Conservation (phyloP, 1,140 invertebrate genomes). For the Neelides sp. region DNA sequence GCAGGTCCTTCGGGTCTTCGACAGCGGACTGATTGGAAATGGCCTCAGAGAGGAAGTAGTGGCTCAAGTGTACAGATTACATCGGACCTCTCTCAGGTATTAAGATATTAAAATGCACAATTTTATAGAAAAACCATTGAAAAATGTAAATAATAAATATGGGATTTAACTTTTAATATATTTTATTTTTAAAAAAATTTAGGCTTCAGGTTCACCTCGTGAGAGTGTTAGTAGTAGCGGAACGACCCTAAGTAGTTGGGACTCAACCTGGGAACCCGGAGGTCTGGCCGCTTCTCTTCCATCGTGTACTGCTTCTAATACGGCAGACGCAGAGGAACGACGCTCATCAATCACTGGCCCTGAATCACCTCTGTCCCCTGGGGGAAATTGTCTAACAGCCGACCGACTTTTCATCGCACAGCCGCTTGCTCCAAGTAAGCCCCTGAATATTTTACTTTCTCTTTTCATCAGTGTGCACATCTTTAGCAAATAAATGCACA, state of each 20-base stretch:
- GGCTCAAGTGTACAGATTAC: conserved; percentile 27
- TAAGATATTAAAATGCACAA: not conserved
- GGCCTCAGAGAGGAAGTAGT: conserved; percentile 23
- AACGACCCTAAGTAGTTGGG: conserved; percentile 30
- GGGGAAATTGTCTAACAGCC: conserved; percentile 19
- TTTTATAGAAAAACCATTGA: too few relatives aligned
- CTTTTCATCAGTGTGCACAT: too few relatives aligned
- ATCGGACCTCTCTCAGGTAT: conserved; percentile 26
- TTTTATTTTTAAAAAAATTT: not conserved
- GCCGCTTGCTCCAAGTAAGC: conserved; percentile 17
- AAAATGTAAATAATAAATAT: not conserved
- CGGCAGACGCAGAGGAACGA: conserved; percentile 15
- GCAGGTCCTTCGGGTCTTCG: conserved; percentile 6
- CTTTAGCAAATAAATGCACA: too few relatives aligned
- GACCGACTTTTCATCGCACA: conserved; percentile 20
- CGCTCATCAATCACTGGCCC: conserved; percentile 15
- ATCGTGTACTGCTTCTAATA: conserved; percentile 17
- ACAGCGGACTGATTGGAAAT: conserved; percentile 29
- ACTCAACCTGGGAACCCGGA: conserved; percentile 28
- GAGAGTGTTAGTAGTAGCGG: conserved; percentile 29
- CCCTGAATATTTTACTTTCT: too few relatives aligned
- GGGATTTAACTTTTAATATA: not conserved
- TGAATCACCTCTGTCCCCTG: conserved; percentile 24
- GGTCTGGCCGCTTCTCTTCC: conserved; percentile 26
- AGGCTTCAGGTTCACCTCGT: conserved; percentile 28